Conservation (phyloP, 2,113 vertebrate species). For the Carlito syrichta region DNA sequence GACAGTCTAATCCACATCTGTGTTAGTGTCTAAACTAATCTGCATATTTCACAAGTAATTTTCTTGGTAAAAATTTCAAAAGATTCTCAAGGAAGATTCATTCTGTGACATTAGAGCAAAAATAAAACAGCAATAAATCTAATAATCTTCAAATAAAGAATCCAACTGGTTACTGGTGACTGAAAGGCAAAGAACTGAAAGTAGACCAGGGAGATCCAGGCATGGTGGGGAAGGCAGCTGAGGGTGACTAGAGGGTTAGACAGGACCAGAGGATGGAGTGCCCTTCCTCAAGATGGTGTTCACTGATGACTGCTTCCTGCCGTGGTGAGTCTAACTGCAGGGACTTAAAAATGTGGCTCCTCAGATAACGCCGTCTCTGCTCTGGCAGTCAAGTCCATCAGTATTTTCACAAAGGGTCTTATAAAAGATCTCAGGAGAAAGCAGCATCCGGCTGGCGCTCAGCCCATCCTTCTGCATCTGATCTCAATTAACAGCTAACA, state of each 20-base stretch:
- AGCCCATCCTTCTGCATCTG: too few species aligned
- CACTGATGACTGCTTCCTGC: background rate
- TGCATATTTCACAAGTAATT: background rate
- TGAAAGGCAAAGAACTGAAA: background rate
- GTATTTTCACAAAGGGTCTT: background rate
- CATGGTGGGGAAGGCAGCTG: rapidly evolving
- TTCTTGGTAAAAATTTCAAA: background rate
- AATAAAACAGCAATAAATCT: too few species aligned
- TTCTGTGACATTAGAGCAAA: background rate
- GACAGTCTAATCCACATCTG: background rate
- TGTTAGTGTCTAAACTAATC: background rate
- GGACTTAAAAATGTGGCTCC: too few species aligned
- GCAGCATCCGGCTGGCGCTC: background rate
- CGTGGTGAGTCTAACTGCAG: background rate
- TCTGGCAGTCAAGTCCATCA: background rate
- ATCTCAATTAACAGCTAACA: background rate
- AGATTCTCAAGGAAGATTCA: background rate
- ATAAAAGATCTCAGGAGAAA: background rate
- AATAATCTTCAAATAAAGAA: background rate
- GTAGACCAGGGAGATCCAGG: background rate
- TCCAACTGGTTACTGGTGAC: background rate
- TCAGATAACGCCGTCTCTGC: background rate
- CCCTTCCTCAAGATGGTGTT: rapidly evolving
- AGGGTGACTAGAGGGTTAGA: background rate
- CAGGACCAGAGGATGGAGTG: rapidly evolving